Evolutionary conservation across 2,888 invertebrate species (phyloP).

Genomic region (Parascotia fuliginaria): DNA sequence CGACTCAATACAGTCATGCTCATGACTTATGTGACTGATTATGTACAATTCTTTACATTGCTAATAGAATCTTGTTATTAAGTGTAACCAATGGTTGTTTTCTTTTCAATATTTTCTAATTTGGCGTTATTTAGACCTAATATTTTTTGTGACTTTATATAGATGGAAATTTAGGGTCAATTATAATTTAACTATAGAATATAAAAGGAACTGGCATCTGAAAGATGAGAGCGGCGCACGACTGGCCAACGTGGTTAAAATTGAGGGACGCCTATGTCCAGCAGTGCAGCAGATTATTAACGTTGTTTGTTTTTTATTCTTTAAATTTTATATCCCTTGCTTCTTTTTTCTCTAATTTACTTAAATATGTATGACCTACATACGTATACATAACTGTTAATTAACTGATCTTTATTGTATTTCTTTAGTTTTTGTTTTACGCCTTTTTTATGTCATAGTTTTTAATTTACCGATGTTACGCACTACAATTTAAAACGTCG

Average conservation of each 20-base stretch:
- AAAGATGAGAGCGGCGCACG: no score
- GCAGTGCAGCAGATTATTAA: no score
- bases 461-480: neutral
- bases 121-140: neutral
- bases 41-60: constrained; percentile 41
- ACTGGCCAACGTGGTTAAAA: no score
- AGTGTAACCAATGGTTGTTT: constrained; percentile 45
- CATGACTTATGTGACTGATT: constrained; percentile 29
- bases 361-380: neutral
- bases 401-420: neutral
- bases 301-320: no score
- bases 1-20: neutral
- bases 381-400: no score
- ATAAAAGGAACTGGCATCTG: no score
- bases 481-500: no score
- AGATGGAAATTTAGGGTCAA: no score
- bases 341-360: no score
- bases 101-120: neutral
- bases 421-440: neutral
- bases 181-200: no score
- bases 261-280: no score
- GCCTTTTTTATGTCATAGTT: neutral
- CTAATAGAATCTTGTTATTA: constrained; percentile 42
- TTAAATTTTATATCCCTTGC: no score
- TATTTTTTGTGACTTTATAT: neutral